Evolutionary conservation across 2,888 invertebrate species (phyloP), one percentile per base, ranked within the genome.

Genomic region (Druceiella hillmani): DNA sequence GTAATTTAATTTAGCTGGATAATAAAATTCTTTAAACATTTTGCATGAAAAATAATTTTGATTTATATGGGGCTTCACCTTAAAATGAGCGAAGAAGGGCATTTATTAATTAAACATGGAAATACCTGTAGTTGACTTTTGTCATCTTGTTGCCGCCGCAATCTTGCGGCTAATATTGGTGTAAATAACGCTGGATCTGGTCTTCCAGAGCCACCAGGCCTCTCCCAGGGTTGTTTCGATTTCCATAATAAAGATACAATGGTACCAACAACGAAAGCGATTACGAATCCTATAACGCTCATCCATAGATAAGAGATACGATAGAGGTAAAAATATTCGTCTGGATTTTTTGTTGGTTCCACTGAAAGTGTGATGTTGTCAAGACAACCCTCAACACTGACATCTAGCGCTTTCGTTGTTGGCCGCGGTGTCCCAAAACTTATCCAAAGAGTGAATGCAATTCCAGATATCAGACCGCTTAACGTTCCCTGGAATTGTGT

Each of bases 361-460:
- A 3, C n/a, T 5, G 17, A 3, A 7, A 3, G 4, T 15, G 31
- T 31, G 9, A n/a, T 6, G 31, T 31, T 31, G n/a, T 9, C 10
- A 12, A 35, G 48, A 38, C 79, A 81, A 33, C 74, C 74, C 17
- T 63, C 66, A 1, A 66, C 63, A 38, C 74, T 66, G 4, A 73
- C 66, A 33, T 81, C 51, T 16, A 52, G 57, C 13, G 59, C 57
- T 14, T 71, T 52, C 1, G 64, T 61, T 9, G 45, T 45, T 3
- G 81, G 82, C 53, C 77, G 79, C 1, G 83, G 81, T 25, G 75
- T 74, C 1, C 84, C 85, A 55, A 87, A 83, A 9, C 85, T 86
- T 44, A 87, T 76, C 82, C 83, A 84, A 39, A 85, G 64, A 9
- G 79, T 73, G 32, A 84, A 57, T 1, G 61, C 54, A 3, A 87